phyloP scores from a whole-genome alignment of 2,888 invertebrate species.

The Octodonta nipae region DNA sequence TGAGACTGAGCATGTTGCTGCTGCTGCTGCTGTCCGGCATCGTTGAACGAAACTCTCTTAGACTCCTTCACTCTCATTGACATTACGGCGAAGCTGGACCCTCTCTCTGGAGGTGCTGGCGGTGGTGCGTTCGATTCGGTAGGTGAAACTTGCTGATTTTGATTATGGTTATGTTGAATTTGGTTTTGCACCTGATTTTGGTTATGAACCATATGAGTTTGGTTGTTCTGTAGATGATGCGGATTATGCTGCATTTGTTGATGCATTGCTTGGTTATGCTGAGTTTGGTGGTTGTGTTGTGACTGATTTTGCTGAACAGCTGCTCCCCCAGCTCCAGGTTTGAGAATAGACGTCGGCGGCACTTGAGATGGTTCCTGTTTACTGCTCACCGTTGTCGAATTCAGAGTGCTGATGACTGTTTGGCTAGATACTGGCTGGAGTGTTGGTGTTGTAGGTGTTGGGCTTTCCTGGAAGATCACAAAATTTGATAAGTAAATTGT shows the following conservation, averaged over 20 bases:
- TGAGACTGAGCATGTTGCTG: constrained; percentile 7
- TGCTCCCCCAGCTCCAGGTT: constrained; percentile 18
- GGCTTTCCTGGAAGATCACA: constrained; percentile 27
- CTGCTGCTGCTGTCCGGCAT: constrained; percentile 7
- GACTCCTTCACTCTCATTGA: constrained; percentile 40
- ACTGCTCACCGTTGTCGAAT: constrained; percentile 27
- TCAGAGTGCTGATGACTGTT: constrained; percentile 27
- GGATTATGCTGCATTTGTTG: constrained; percentile 1
- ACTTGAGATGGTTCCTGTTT: constrained; percentile 23
- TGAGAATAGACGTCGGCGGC: constrained; percentile 31
- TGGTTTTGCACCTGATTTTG: constrained; percentile 16
- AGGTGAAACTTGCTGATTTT: constrained; percentile 18
- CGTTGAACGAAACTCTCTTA: constrained; percentile 33
- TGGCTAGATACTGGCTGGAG: constrained; percentile 32
- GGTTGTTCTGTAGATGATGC: constrained; percentile 14
- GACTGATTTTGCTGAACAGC: constrained; percentile 6
- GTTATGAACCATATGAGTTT: too few relatives aligned
- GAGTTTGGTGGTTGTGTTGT: constrained; percentile 13
- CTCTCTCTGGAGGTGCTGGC: constrained; percentile 74
- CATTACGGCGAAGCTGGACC: constrained; percentile 79
- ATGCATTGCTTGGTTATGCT: constrained; percentile 19
- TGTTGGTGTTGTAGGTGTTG: constrained; percentile 23
- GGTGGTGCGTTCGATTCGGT: constrained; percentile 44
- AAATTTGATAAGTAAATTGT: too few relatives aligned
- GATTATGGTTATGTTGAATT: constrained; percentile 4